Percentiles rank a stretch among this genome's conserved stretches.
These are phyloP conservation scores for Tupiocoris notatus DNA, from an alignment of 2,888 invertebrate species.

Conservation along the genomic window DNA sequence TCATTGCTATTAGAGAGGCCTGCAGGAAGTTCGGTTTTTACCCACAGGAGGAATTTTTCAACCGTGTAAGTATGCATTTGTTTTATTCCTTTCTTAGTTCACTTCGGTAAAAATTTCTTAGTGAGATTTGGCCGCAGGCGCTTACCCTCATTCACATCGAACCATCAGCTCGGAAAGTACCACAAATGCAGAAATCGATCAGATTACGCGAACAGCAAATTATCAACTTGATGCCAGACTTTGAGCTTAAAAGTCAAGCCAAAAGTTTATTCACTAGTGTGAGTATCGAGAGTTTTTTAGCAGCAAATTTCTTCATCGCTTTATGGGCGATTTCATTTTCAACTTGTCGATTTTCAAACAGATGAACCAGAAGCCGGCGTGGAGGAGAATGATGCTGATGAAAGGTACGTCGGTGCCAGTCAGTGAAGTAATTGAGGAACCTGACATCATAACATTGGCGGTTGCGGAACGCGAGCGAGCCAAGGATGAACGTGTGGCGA, in stretches of 20 bases:
- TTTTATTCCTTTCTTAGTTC: too few relatives aligned
- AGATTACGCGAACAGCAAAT: slow-evolving; percentile 26
- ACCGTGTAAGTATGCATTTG: slow-evolving; percentile 14
- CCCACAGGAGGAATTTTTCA: slow-evolving; percentile 31
- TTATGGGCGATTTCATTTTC: too few relatives aligned
- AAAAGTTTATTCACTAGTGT: slow-evolving; percentile 21
- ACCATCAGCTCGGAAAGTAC: slow-evolving; percentile 4
- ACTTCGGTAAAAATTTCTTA: neutral
- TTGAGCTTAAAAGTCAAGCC: slow-evolving; percentile 33
- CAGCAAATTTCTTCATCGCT: too few relatives aligned
- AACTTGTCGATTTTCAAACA: neutral
- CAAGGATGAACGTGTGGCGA: slow-evolving; percentile 21
- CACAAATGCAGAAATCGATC: slow-evolving; percentile 6
- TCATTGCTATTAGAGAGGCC: slow-evolving; percentile 33
- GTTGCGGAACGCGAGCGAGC: slow-evolving; percentile 17
- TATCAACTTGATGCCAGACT: slow-evolving; percentile 34
- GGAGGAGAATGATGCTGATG: slow-evolving; percentile 33
- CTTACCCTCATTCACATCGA: slow-evolving; percentile 26
- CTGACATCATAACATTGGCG: slow-evolving; percentile 3
- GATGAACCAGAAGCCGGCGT: slow-evolving; percentile 25
- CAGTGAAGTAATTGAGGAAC: slow-evolving; percentile 9
- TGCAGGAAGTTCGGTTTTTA: slow-evolving; percentile 23
- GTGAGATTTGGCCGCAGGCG: neutral
- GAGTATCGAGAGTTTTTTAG: too few relatives aligned
- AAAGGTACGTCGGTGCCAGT: slow-evolving; percentile 22